Evolutionary conservation across 2,797 vertebrate genomes (phyloP).

Genomic region (Typhlichthys eigenmanni): DNA sequence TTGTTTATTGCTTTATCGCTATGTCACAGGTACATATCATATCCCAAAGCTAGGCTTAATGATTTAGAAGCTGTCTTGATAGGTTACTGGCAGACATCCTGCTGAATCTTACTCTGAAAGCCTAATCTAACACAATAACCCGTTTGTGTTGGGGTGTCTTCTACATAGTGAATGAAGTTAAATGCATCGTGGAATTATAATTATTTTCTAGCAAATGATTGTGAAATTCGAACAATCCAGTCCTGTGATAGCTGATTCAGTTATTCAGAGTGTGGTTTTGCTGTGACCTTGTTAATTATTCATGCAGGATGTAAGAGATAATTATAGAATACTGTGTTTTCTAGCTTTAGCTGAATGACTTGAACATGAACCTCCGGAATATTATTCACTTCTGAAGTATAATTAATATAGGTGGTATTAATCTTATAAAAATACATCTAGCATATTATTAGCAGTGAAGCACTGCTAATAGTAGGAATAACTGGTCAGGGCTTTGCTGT

Average conservation of each 20-base stretch:
- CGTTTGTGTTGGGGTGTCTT: conserved; percentile 19
- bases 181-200: conserved; percentile 9
- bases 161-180: background rate
- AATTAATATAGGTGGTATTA: background rate
- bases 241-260: conserved; percentile 33
- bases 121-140: conserved; percentile 16
- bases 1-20: conserved; percentile 4
- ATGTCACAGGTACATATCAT: conserved; percentile 14
- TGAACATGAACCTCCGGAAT: conserved; percentile 4
- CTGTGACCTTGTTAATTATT: conserved; percentile 69
- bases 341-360: conserved; percentile 49
- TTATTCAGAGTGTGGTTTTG: conserved; percentile 46
- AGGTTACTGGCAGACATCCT: background rate
- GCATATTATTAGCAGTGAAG: background rate
- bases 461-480: too few species aligned
- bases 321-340: conserved; percentile 55
- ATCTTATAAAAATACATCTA: background rate
- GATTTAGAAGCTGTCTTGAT: too few species aligned
- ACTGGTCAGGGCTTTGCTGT: too few species aligned
- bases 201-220: conserved; percentile 14
- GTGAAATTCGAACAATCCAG: background rate
- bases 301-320: conserved; percentile 57
- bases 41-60: too few species aligned
- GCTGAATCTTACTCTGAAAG: conserved; percentile 26
- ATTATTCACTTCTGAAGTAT: conserved; percentile 18